Evolutionary conservation across 2,888 invertebrate genomes (phyloP), one percentile per base, ranked within the genome.

Genomic region (Drosophila aldrichi): DNA sequence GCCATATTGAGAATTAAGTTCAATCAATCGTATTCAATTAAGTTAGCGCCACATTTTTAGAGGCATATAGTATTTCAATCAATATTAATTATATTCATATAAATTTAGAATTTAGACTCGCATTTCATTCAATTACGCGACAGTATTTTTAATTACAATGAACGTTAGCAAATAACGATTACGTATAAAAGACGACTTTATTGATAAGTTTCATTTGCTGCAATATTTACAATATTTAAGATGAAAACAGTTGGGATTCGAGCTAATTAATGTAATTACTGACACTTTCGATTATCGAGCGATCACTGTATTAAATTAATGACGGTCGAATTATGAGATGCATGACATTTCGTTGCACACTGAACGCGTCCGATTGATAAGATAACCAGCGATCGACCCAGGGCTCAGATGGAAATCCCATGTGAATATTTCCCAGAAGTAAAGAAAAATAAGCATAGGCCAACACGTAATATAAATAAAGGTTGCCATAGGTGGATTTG

Each of bases 11-110:
- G 71, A 82, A 88, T 82, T 74, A 72, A 88, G 77, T 55, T 82
- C 82, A 88, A 82, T 88, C 67, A 88, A 54, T 32, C 57, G 29
- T 9, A 14, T 56, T 78, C 64, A 63, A 74, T 78, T 70, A 9
- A 61, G 59, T 68, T 69, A 58, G 22, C 46, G 34, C 22, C 32
- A 40, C 32, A 38, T 38, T 18, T 43, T 68, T 72, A 75, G 77
- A 67, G 65, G 44, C 43, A 38, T 54, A 40, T 48, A n/a, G 54
- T 41, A 34, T 51, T 66, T 61, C 61, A 54, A 73, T 79, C 54
- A 77, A 65, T 40, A 36, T 46, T 34, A 20, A 40, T 57, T 51
- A 57, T 70, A 67, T 73, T 41, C 54, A 20, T 60, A 55, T 65
- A 56, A 40, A 59, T 52, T 65, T 25, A 25, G 61, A 43, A 51